These are phyloP conservation scores for Callochromis pleurospilus DNA, from an alignment of 2,113 vertebrate species.

Conservation along the genomic window DNA sequence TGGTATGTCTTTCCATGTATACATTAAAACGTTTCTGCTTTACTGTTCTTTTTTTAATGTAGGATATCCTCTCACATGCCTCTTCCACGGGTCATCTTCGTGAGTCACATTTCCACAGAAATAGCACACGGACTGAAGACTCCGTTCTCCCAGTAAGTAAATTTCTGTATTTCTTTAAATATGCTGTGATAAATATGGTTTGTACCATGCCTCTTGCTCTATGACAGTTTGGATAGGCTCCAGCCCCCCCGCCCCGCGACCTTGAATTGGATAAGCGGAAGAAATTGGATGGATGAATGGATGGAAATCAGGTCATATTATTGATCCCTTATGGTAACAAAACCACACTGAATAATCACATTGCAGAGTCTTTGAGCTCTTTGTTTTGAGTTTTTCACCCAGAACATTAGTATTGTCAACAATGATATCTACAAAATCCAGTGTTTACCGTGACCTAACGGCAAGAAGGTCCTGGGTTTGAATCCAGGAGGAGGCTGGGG, in stretches of 20 bases:
- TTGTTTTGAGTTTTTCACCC: neutral
- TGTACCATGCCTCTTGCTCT: neutral
- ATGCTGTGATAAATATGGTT: neutral
- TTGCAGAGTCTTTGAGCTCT: neutral
- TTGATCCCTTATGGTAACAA: neutral
- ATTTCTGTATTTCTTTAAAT: neutral
- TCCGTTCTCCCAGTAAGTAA: slow-evolving; percentile 67
- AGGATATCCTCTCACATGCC: slow-evolving; percentile 55
- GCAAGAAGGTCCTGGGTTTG: neutral
- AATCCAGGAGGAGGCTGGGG: neutral
- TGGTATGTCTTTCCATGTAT: neutral
- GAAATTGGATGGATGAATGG: neutral
- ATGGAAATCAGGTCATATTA: neutral
- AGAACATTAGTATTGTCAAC: neutral
- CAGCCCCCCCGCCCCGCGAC: neutral
- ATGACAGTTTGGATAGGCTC: neutral
- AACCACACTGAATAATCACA: neutral
- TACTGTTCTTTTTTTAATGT: neutral
- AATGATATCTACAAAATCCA: neutral
- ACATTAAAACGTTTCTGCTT: neutral
- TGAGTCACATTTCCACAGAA: slow-evolving; percentile 59
- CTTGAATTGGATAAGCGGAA: neutral
- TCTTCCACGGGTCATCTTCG: slow-evolving; percentile 55
- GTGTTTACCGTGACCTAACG: neutral
- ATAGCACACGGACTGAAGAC: slow-evolving; percentile 67